Percentiles rank a stretch among this genome's conserved stretches.
phyloP scores from a whole-genome alignment of 2,797 vertebrate genomes.

The Parauchenoglanis ngamensis region DNA sequence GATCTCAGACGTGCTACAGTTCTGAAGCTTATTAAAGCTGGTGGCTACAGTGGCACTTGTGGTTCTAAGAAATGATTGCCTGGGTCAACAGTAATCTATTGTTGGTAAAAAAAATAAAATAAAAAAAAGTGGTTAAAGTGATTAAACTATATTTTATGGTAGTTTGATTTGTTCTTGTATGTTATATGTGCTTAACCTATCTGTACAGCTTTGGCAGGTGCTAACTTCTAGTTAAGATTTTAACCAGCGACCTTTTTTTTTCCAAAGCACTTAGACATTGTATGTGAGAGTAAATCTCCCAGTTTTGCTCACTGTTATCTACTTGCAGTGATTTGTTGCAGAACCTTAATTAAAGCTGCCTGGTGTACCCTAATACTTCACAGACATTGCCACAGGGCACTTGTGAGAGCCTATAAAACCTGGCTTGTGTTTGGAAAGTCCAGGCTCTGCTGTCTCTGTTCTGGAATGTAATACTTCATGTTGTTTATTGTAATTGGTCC shows the following conservation, averaged over 20 bases:
- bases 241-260: slow-evolving; percentile 40
- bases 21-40: not conserved
- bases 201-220: slow-evolving; percentile 21
- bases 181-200: not conserved
- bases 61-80: not conserved
- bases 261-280: slow-evolving; percentile 23
- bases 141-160: not conserved
- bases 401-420: slow-evolving; percentile 44
- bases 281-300: slow-evolving; percentile 34
- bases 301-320: slow-evolving; percentile 4
- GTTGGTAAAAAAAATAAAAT: too few relatives aligned
- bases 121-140: not conserved
- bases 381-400: slow-evolving; percentile 26
- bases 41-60: not conserved
- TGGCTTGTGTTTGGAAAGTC: slow-evolving; percentile 39
- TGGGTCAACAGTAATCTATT: not conserved
- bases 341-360: slow-evolving; percentile 49
- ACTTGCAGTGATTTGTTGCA: slow-evolving; percentile 52
- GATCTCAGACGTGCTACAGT: not conserved
- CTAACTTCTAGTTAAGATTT: slow-evolving; percentile 23
- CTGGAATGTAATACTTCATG: slow-evolving; percentile 47
- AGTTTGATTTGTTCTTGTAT: not conserved
- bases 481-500: slow-evolving; percentile 57
- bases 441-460: slow-evolving; percentile 35
- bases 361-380: slow-evolving; percentile 44